phyloP scores from a whole-genome alignment of 1,140 invertebrate species.

The Eciton burchellii region DNA sequence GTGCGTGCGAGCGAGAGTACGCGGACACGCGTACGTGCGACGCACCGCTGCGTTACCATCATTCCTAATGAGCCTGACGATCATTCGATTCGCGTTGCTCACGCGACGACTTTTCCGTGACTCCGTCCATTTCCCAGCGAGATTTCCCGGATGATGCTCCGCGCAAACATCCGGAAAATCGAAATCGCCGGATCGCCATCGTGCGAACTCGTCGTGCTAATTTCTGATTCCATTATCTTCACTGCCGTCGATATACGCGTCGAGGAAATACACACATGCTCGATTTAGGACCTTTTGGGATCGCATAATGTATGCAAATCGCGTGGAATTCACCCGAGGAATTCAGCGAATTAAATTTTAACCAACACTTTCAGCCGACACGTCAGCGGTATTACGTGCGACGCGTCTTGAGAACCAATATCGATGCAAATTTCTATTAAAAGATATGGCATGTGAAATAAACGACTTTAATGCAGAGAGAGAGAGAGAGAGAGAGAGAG shows the following conservation, averaged over 20 bases:
- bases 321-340: neutral
- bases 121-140: conserved; percentile 16
- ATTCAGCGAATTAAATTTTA: neutral
- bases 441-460: neutral
- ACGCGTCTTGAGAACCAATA: neutral
- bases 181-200: conserved; percentile 17
- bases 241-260: neutral
- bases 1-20: neutral
- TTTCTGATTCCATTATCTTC: conserved; percentile 1
- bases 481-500: too few relatives aligned
- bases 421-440: neutral
- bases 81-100: conserved; percentile 28
- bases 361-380: neutral
- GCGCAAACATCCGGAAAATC: conserved; percentile 24
- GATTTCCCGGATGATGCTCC: neutral
- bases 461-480: neutral
- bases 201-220: neutral
- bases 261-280: neutral
- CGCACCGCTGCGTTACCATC: neutral
- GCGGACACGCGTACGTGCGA: neutral
- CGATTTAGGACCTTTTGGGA: neutral
- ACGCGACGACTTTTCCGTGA: conserved; percentile 38
- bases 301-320: conserved; percentile 7
- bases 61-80: conserved; percentile 36
- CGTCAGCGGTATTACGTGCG: neutral